Evolutionary conservation across 2,797 vertebrate genomes (phyloP).

Genomic region (Fundulus diaphanus): DNA sequence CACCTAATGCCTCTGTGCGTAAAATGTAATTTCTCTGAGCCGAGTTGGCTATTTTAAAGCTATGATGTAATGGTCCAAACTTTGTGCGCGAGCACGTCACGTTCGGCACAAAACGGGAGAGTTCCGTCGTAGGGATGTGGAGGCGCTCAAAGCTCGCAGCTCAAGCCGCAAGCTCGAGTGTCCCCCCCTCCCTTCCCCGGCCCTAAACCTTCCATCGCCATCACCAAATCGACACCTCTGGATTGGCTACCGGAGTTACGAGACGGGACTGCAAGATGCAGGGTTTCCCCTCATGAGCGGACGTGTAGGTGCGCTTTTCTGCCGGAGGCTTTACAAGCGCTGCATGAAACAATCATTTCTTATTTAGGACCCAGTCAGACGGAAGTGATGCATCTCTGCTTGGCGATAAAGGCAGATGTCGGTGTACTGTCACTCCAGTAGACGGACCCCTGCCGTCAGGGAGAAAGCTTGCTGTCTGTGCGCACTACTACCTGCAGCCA

Average conservation of each 20-base stretch:
- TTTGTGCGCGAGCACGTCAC: slow-evolving; percentile 77
- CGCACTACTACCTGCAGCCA: slow-evolving; percentile 44
- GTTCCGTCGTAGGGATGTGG: slow-evolving; percentile 22
- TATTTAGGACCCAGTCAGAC: slow-evolving; percentile 39
- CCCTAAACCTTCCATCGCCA: slow-evolving; percentile 7
- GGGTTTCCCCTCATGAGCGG: slow-evolving; percentile 54
- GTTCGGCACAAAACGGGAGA: slow-evolving; percentile 53
- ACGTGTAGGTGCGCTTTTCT: slow-evolving; percentile 21
- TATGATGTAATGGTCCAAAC: slow-evolving; percentile 82
- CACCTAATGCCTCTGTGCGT: slow-evolving; percentile 80
- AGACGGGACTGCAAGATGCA: slow-evolving; percentile 51
- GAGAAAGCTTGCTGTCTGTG: slow-evolving; percentile 29
- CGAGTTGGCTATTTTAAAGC: slow-evolving; percentile 79
- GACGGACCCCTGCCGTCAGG: slow-evolving; percentile 10
- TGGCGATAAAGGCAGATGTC: slow-evolving; percentile 13
- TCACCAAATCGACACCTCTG: slow-evolving; percentile 62
- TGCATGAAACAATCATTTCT: slow-evolving; percentile 20
- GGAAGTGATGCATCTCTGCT: slow-evolving; percentile 38
- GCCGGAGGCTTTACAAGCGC: not conserved
- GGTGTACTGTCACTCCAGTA: slow-evolving; percentile 11
- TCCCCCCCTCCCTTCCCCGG: slow-evolving; percentile 1
- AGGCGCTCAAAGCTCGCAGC: slow-evolving; percentile 50
- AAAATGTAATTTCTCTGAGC: slow-evolving; percentile 73
- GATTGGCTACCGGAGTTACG: slow-evolving; percentile 69
- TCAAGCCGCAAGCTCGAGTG: slow-evolving; percentile 50